A percentile compares a stretch with the other conserved stretches of the same genome.
Evolutionary conservation across 2,113 vertebrate species (phyloP).

Genomic region (Heloderma charlesbogerti): DNA sequence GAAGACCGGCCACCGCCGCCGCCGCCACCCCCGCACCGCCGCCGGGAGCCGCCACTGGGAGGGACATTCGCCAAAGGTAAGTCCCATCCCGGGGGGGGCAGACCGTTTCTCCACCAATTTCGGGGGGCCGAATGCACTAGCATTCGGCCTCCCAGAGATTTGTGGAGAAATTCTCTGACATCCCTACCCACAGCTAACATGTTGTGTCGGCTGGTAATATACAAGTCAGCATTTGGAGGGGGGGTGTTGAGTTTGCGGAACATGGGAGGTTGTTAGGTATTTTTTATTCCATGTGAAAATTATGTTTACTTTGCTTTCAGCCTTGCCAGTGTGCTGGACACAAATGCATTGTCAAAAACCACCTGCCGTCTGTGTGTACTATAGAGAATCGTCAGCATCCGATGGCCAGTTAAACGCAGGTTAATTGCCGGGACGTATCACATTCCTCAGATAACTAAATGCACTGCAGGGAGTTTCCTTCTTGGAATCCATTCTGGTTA

Average conservation of each 20-base stretch:
- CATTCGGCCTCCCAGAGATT: no score
- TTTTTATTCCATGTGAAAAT: slow-evolving; percentile 56
- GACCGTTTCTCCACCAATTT: no score
- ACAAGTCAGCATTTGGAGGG: background rate
- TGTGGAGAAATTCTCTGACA: no score
- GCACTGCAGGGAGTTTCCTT: slow-evolving; percentile 44
- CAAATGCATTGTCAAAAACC: slow-evolving; percentile 65
- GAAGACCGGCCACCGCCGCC: no score
- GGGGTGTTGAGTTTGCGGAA: background rate
- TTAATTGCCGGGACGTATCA: slow-evolving; percentile 57
- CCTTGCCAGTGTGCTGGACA: slow-evolving; percentile 68
- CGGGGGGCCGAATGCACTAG: no score
- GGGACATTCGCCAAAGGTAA: no score
- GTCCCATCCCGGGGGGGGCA: no score
- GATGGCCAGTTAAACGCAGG: slow-evolving; percentile 64
- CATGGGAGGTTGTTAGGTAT: slow-evolving; percentile 7
- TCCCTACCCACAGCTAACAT: background rate
- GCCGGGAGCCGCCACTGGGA: no score
- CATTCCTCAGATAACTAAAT: slow-evolving; percentile 57
- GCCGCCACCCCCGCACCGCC: no score
- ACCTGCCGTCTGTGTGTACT: slow-evolving; percentile 66
- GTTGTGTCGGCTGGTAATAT: background rate
- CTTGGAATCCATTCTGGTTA: slow-evolving; percentile 64
- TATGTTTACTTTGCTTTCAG: slow-evolving; percentile 68
- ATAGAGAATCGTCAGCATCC: slow-evolving; percentile 45